A percentile compares a stretch with the other conserved stretches of the same genome.
These are phyloP conservation scores for Selene dorsalis DNA, from an alignment of 2,797 vertebrate species.

Conservation along the genomic window DNA sequence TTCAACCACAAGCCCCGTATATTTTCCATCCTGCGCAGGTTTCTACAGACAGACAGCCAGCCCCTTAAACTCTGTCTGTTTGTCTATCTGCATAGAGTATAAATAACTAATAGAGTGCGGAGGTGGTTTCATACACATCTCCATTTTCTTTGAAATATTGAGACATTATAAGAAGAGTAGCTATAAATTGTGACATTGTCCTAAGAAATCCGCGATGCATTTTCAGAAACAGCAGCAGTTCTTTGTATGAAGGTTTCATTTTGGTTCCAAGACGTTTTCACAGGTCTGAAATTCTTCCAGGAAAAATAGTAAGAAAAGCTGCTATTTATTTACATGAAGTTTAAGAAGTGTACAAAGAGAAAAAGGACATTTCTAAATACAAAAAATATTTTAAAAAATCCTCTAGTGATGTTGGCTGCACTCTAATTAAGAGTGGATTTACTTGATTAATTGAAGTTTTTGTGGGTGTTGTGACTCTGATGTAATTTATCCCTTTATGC, in stretches of 20 bases:
- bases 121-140: conserved; percentile 74
- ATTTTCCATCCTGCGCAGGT: conserved; percentile 75
- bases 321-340: not conserved
- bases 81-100: conserved; percentile 59
- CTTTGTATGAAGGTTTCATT: not conserved
- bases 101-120: conserved; percentile 78
- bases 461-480: not conserved
- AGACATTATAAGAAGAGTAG: conserved; percentile 49
- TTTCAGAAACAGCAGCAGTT: conserved; percentile 25
- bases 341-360: not conserved
- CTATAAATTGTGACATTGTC: conserved; percentile 33
- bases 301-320: not conserved
- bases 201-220: conserved; percentile 26
- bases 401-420: not conserved
- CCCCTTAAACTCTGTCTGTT: conserved; percentile 32
- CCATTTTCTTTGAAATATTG: conserved; percentile 71
- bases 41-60: conserved; percentile 35
- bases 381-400: not conserved
- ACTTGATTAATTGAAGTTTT: not conserved
- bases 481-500: not conserved
- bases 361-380: conserved; percentile 1
- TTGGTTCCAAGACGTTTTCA: conserved; percentile 29
- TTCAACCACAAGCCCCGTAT: conserved; percentile 77
- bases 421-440: not conserved
- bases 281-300: conserved; percentile 8